Percentiles rank a stretch among this genome's conserved stretches.
Evolutionary conservation across 1,140 invertebrate genomes (phyloP).

Genomic region (Musca domestica): DNA sequence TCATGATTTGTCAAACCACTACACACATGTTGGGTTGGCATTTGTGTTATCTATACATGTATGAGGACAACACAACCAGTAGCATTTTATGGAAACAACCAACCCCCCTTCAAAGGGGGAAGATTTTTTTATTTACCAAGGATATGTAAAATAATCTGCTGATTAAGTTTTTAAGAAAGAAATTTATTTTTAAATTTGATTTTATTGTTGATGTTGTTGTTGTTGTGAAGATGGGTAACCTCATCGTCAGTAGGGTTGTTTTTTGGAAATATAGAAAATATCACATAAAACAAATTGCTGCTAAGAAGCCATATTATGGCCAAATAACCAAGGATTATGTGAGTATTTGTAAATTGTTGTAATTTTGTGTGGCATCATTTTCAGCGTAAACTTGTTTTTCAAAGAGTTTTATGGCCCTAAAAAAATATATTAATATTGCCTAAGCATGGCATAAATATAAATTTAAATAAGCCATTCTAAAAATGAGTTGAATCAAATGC

Average conservation of each 20-base stretch:
- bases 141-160: slow-evolving; percentile 17
- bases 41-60: too few relatives aligned
- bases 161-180: slow-evolving; percentile 19
- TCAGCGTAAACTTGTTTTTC: slow-evolving; percentile 1
- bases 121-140: neutral
- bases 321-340: slow-evolving; percentile 15
- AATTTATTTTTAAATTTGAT: slow-evolving; percentile 13
- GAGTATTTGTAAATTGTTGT: slow-evolving; percentile 18
- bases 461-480: neutral
- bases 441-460: neutral
- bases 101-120: too few relatives aligned
- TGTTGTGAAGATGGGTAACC: too few relatives aligned
- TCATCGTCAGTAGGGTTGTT: neutral
- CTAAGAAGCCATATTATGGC: neutral
- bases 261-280: neutral
- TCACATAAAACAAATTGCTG: neutral
- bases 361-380: neutral
- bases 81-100: too few relatives aligned
- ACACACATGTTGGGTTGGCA: too few relatives aligned
- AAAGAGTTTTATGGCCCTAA: neutral
- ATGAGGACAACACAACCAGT: too few relatives aligned
- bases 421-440: neutral
- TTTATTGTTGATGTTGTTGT: neutral
- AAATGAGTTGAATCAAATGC: too few relatives aligned
- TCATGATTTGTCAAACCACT: too few relatives aligned